These are phyloP conservation scores for Oxytorus armatus DNA, from an alignment of 2,888 invertebrate genomes.

Conservation along the genomic window DNA sequence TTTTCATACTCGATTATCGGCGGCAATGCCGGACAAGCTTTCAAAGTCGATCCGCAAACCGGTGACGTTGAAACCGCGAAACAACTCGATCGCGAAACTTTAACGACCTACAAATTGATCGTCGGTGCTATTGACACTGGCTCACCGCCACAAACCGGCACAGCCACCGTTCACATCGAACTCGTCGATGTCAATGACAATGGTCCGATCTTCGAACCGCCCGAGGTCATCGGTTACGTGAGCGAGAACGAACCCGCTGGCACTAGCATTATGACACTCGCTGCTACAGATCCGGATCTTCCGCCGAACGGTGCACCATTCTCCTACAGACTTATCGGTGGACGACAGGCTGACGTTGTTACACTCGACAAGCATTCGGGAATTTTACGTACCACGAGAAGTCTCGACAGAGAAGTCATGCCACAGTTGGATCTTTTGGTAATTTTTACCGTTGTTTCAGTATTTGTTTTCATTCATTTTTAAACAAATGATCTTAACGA, in stretches of 20 bases:
- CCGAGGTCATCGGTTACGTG: slow-evolving; percentile 90
- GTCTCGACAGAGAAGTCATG: slow-evolving; percentile 92
- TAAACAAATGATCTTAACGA: background rate
- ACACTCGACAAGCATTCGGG: slow-evolving; percentile 93
- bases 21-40: slow-evolving; percentile 93
- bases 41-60: slow-evolving; percentile 94
- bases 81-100: slow-evolving; percentile 92
- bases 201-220: slow-evolving; percentile 92
- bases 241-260: slow-evolving; percentile 94
- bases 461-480: no score
- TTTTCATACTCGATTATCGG: slow-evolving; percentile 95
- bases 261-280: slow-evolving; percentile 93
- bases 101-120: slow-evolving; percentile 90
- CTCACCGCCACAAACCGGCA: slow-evolving; percentile 96
- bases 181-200: slow-evolving; percentile 97
- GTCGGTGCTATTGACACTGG: slow-evolving; percentile 96
- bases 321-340: slow-evolving; percentile 91
- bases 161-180: slow-evolving; percentile 92
- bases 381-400: slow-evolving; percentile 90
- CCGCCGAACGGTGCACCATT: slow-evolving; percentile 97
- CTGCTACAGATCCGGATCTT: slow-evolving; percentile 94
- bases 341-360: slow-evolving; percentile 91
- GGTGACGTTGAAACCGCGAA: slow-evolving; percentile 93
- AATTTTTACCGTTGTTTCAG: slow-evolving; percentile 68
- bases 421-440: slow-evolving; percentile 90